Percentiles rank a stretch among this genome's conserved stretches.
phyloP scores from a whole-genome alignment of 92 coral and sea anemone species.

The Siderastrea radians region DNA sequence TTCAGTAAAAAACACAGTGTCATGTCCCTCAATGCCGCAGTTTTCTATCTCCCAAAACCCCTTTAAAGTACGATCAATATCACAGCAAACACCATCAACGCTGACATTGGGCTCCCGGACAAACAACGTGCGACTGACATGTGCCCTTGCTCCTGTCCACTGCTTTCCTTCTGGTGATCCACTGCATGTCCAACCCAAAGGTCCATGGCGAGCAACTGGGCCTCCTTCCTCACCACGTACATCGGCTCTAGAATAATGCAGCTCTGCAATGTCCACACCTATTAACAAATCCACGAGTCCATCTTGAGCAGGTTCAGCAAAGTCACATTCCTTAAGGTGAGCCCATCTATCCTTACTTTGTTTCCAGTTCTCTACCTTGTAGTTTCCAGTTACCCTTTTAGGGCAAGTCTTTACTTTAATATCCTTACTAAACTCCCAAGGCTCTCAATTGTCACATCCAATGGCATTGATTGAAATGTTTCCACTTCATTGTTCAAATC shows the following conservation, averaged over 20 bases:
- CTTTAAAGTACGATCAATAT: background rate
- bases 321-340: no score
- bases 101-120: background rate
- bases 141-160: conserved; percentile 42
- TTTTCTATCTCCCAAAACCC: no score
- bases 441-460: conserved; percentile 30
- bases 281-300: no score
- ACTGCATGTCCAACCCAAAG: conserved; percentile 67
- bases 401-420: conserved; percentile 69
- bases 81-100: background rate
- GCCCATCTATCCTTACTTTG: no score
- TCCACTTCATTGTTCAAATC: conserved; percentile 55
- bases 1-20: no score
- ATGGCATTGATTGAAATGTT: conserved; percentile 66
- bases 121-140: conserved; percentile 4
- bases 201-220: conserved; percentile 45
- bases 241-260: conserved; percentile 58
- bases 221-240: conserved; percentile 27
- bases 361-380: background rate
- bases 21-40: no score
- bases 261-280: no score
- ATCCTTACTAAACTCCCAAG: no score
- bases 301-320: no score
- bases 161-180: conserved; percentile 43
- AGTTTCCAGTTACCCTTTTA: conserved; percentile 44